phyloP scores from a whole-genome alignment of 2,113 vertebrate species.

The Albula goreensis region DNA sequence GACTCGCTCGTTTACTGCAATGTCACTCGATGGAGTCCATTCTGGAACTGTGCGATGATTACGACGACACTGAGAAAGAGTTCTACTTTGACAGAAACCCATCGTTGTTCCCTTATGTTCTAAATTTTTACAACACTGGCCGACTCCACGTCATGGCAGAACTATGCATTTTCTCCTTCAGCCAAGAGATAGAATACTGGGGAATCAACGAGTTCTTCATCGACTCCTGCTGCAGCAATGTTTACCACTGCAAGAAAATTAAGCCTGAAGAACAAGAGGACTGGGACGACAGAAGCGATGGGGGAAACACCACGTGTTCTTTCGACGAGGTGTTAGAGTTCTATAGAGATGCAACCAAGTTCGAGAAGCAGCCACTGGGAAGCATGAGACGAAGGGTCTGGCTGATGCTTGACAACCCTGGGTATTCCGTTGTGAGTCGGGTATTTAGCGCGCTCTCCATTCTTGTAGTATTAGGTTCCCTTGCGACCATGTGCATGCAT shows the following conservation, averaged over 20 bases:
- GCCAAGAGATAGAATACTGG: slow-evolving; percentile 99
- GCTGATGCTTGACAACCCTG: slow-evolving; percentile 93
- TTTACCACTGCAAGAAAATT: slow-evolving; percentile 90
- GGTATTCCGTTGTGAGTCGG: slow-evolving; percentile 87
- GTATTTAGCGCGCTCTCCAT: slow-evolving; percentile 92
- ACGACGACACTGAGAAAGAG: slow-evolving; percentile 90
- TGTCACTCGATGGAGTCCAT: slow-evolving; percentile 91
- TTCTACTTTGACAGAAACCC: slow-evolving; percentile 98
- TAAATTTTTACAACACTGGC: slow-evolving; percentile 96
- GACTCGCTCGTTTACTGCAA: slow-evolving; percentile 85
- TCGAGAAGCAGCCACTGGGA: slow-evolving; percentile 86
- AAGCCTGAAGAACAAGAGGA: slow-evolving; percentile 79
- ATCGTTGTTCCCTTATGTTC: slow-evolving; percentile 88
- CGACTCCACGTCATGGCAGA: slow-evolving; percentile 93
- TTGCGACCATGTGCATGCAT: slow-evolving; percentile 95
- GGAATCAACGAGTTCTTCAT: slow-evolving; percentile 98
- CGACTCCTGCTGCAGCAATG: slow-evolving; percentile 92
- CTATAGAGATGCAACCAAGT: slow-evolving; percentile 89
- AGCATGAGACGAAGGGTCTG: slow-evolving; percentile 85
- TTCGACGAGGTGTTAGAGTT: slow-evolving; percentile 94
- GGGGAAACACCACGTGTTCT: slow-evolving; percentile 87
- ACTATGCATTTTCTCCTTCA: slow-evolving; percentile 96
- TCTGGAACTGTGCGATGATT: slow-evolving; percentile 95
- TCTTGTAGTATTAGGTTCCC: slow-evolving; percentile 89
- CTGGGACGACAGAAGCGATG: slow-evolving; percentile 89